These are phyloP conservation scores for Scaptomyza reducta DNA, from an alignment of 2,888 invertebrate species.

Conservation along the genomic window DNA sequence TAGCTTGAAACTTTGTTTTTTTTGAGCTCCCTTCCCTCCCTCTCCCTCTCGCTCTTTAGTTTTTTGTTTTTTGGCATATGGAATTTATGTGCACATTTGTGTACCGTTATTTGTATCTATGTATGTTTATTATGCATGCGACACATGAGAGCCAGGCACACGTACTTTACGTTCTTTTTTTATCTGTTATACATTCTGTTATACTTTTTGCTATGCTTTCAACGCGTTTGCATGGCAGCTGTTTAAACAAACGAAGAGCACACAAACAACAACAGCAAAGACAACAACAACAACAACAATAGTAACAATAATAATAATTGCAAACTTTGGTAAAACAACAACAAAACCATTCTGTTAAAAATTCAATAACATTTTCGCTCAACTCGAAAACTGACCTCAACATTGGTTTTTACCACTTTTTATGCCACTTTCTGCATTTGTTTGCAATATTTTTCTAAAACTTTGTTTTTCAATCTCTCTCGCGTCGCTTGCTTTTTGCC, in stretches of 20 bases:
- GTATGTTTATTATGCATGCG: slow-evolving; percentile 67
- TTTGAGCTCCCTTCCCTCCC: slow-evolving; percentile 33
- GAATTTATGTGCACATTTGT: slow-evolving; percentile 65
- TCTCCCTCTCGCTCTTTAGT: neutral
- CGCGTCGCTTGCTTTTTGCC: slow-evolving; percentile 21
- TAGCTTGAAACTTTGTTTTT: slow-evolving; percentile 48
- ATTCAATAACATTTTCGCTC: slow-evolving; percentile 72
- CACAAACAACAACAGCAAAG: slow-evolving; percentile 14
- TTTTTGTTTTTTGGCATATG: slow-evolving; percentile 67
- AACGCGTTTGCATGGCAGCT: slow-evolving; percentile 57
- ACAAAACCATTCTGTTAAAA: slow-evolving; percentile 47
- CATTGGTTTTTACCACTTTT: slow-evolving; percentile 34
- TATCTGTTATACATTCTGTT: no score
- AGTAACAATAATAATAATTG: slow-evolving; percentile 20
- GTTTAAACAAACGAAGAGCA: slow-evolving; percentile 66
- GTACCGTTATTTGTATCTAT: slow-evolving; percentile 55
- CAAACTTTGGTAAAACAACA: slow-evolving; percentile 18
- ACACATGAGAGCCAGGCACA: no score
- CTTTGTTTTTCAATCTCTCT: slow-evolving; percentile 4
- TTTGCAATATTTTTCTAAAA: slow-evolving; percentile 49
- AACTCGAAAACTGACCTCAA: slow-evolving; percentile 55
- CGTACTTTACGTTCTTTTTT: no score
- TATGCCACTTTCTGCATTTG: slow-evolving; percentile 30
- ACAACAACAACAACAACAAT: slow-evolving; percentile 19
- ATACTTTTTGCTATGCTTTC: slow-evolving; percentile 30